Evolutionary conservation across 2,113 vertebrate species (phyloP).

Genomic region (Oncorhynchus clarkii): DNA sequence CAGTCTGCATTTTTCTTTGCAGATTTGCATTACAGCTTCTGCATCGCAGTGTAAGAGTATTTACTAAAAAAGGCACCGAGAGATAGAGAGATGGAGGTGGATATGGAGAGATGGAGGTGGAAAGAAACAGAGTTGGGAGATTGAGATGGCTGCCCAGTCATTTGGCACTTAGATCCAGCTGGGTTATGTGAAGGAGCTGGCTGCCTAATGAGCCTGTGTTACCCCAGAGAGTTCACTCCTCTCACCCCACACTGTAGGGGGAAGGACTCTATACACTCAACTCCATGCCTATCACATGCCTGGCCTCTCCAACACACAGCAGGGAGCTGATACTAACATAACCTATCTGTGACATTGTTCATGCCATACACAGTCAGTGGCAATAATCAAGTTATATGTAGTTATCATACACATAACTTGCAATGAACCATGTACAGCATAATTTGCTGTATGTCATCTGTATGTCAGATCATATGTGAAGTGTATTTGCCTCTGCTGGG

Average conservation of each 20-base stretch:
- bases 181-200: slow-evolving; percentile 64
- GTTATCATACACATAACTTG: background rate
- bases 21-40: background rate
- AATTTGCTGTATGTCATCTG: background rate
- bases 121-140: background rate
- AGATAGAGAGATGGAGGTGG: background rate
- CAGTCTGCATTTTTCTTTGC: background rate
- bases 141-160: slow-evolving; percentile 54
- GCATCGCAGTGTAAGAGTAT: background rate
- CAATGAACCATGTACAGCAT: background rate
- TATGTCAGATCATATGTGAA: slow-evolving; percentile 7
- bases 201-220: slow-evolving; percentile 74
- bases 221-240: slow-evolving; percentile 66
- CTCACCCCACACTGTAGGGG: slow-evolving; percentile 41
- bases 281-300: slow-evolving; percentile 61
- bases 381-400: background rate
- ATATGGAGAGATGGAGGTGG: background rate
- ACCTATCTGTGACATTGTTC: slow-evolving; percentile 36
- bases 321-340: slow-evolving; percentile 57
- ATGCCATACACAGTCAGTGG: background rate
- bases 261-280: slow-evolving; percentile 44
- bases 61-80: background rate
- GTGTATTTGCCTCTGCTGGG: background rate
- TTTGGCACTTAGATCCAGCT: slow-evolving; percentile 70
- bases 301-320: slow-evolving; percentile 55